Evolutionary conservation across 1,140 invertebrate genomes (phyloP).

Genomic region (Bombyx mori): DNA sequence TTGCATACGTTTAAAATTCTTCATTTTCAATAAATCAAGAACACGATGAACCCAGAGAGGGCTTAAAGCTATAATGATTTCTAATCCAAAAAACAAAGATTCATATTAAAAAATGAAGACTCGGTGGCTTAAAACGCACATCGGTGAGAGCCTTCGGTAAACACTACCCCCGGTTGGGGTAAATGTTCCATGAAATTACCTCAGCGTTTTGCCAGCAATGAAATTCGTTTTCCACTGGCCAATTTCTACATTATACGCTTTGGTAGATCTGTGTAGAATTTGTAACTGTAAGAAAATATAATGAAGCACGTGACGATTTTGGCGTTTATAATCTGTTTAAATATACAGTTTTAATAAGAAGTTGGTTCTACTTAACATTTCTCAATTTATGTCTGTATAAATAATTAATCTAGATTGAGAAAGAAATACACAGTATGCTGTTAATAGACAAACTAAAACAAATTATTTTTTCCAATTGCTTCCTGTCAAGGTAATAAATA

Average conservation of each 20-base stretch:
- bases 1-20: background rate
- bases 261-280: constrained; percentile 17
- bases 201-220: constrained; percentile 37
- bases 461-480: no score
- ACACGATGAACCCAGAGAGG: no score
- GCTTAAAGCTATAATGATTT: background rate
- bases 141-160: constrained; percentile 27
- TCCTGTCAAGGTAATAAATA: no score
- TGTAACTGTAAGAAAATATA: no score
- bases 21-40: background rate
- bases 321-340: no score
- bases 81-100: constrained; percentile 17
- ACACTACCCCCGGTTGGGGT: constrained; percentile 36
- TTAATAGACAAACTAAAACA: no score
- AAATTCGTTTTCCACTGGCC: constrained; percentile 31
- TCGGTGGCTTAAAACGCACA: constrained; percentile 20
- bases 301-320: no score
- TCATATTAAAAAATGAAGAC: constrained; percentile 18
- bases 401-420: no score
- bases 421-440: no score
- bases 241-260: constrained; percentile 30
- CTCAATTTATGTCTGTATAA: no score
- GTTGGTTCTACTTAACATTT: no score
- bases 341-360: no score
- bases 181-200: constrained; percentile 53